Conservation (phyloP, 35 echinoderm and acorn worm genomes). For the Ophioderma brevispina region DNA sequence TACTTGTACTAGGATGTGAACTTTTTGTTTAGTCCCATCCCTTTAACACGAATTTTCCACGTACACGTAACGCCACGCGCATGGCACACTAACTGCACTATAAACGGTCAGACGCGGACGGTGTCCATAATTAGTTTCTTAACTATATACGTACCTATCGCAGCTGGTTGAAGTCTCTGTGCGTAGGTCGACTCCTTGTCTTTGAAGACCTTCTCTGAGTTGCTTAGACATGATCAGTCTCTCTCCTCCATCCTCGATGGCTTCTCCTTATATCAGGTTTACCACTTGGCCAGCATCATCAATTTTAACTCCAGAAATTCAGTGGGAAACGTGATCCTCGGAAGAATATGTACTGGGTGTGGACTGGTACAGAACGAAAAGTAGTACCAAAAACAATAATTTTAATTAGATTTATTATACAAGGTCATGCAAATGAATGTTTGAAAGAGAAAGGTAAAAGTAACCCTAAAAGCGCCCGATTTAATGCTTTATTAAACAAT, state of each 20-base stretch:
- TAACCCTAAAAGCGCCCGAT: too few relatives aligned
- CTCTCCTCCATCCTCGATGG: not conserved
- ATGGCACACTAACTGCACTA: not conserved
- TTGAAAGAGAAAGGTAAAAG: too few relatives aligned
- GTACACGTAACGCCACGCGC: too few relatives aligned
- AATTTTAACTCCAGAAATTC: conserved; percentile 18
- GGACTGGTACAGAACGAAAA: not conserved
- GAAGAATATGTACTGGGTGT: conserved; percentile 50
- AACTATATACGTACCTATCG: not conserved
- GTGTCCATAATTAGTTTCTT: not conserved
- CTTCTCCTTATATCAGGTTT: not conserved
- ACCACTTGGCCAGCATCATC: not conserved
- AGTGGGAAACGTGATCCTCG: not conserved
- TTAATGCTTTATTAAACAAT: too few relatives aligned
- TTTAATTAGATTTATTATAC: too few relatives aligned
- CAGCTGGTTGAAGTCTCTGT: not conserved
- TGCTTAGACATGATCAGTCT: not conserved
- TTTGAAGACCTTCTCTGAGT: not conserved
- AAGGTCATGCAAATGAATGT: too few relatives aligned
- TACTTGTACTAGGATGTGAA: too few relatives aligned
- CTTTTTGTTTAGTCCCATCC: too few relatives aligned
- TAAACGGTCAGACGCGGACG: not conserved
- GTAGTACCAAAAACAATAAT: not conserved
- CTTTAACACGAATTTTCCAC: not conserved
- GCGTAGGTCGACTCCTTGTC: not conserved